Conservation (phyloP, 2,888 invertebrate species). For the Leptopilina drosophilae region DNA sequence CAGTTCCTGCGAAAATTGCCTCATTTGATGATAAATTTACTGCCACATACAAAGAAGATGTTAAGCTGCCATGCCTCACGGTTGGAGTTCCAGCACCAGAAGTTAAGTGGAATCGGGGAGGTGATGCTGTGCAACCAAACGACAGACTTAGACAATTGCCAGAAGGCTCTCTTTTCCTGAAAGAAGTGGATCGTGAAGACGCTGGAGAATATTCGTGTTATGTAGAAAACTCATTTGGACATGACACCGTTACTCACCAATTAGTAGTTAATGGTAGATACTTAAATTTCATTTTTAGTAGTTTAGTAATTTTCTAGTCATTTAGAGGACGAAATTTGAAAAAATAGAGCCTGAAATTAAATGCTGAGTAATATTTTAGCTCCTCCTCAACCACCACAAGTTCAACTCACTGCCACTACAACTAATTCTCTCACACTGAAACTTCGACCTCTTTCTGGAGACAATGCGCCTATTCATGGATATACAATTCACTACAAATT, state of each 20-base stretch:
- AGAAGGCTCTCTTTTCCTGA: slow-evolving; percentile 94
- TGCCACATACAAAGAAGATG: slow-evolving; percentile 94
- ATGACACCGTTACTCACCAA: slow-evolving; percentile 93
- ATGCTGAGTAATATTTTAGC: slow-evolving; percentile 76
- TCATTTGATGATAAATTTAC: slow-evolving; percentile 96
- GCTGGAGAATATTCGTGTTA: slow-evolving; percentile 96
- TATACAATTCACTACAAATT: slow-evolving; percentile 95
- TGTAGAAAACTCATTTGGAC: slow-evolving; percentile 94
- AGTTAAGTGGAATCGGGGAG: slow-evolving; percentile 90
- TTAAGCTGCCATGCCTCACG: slow-evolving; percentile 93
- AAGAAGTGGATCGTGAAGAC: slow-evolving; percentile 92
- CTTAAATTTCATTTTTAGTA: background rate
- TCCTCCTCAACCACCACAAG: slow-evolving; percentile 87
- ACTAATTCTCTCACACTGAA: slow-evolving; percentile 87
- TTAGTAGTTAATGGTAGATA: slow-evolving; percentile 88
- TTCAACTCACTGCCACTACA: slow-evolving; percentile 86
- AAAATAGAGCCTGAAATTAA: too few species aligned
- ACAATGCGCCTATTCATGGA: slow-evolving; percentile 93
- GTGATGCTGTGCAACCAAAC: slow-evolving; percentile 86
- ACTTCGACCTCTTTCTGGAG: slow-evolving; percentile 85
- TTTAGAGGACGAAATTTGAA: too few species aligned
- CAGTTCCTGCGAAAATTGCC: slow-evolving; percentile 95
- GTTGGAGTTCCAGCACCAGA: slow-evolving; percentile 95
- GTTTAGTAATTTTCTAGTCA: too few species aligned
- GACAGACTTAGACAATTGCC: slow-evolving; percentile 91